These are phyloP conservation scores for Drosophila ustulata DNA, from an alignment of 2,888 invertebrate species.

Conservation along the genomic window DNA sequence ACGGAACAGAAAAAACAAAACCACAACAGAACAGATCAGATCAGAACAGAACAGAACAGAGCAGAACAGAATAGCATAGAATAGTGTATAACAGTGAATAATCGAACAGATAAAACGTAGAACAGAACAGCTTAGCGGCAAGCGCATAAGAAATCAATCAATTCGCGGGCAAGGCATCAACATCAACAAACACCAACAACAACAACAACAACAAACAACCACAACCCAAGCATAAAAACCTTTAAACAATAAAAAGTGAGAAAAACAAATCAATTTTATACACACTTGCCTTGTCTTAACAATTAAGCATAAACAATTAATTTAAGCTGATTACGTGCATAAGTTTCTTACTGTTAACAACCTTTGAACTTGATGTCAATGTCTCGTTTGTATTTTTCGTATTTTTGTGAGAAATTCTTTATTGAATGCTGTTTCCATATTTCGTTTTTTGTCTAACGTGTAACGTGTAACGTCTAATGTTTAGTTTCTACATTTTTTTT, in stretches of 20 bases:
- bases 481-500: conserved; percentile 32
- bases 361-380: conserved; percentile 11
- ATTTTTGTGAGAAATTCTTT: conserved; percentile 14
- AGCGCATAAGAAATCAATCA: conserved; percentile 52
- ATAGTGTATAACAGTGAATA: conserved; percentile 3
- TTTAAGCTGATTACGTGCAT: conserved; percentile 45
- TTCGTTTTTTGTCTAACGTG: conserved; percentile 7
- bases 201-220: too few species aligned
- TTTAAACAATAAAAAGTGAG: neutral
- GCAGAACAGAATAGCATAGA: conserved; percentile 23
- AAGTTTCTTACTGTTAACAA: conserved; percentile 19
- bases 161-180: conserved; percentile 28
- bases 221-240: neutral
- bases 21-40: conserved; percentile 24
- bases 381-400: conserved; percentile 11
- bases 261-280: conserved; percentile 24
- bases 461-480: conserved; percentile 7
- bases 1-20: conserved; percentile 48
- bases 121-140: conserved; percentile 56
- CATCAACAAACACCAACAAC: neutral
- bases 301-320: conserved; percentile 24
- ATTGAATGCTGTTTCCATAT: conserved; percentile 16
- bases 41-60: conserved; percentile 16
- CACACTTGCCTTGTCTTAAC: conserved; percentile 42
- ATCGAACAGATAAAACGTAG: conserved; percentile 25